Evolutionary conservation across 2,113 vertebrate species (phyloP).

Genomic region (Paratilapia polleni): DNA sequence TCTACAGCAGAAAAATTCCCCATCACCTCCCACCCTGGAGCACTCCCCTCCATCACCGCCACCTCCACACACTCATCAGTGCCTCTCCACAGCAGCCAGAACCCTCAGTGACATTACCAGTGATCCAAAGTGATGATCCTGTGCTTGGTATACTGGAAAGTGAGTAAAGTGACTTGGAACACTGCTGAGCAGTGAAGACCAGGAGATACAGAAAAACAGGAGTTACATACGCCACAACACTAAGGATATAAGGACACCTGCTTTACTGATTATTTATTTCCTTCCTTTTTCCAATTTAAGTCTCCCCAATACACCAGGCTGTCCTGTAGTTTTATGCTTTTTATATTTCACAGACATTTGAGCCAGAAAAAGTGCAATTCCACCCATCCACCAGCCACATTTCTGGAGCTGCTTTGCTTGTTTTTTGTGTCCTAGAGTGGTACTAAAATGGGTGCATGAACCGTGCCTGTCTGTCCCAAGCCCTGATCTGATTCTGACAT

Average conservation of each 20-base stretch:
- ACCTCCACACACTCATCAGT: conserved; percentile 51
- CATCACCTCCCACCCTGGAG: conserved; percentile 26
- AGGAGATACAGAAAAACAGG: conserved; percentile 47
- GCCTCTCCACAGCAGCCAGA: conserved; percentile 58
- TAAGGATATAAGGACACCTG: conserved; percentile 61
- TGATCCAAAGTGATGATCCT: conserved; percentile 39
- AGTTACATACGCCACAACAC: conserved; percentile 38
- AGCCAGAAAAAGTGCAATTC: conserved; percentile 78
- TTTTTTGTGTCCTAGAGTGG: conserved; percentile 82
- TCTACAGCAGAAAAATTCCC: conserved; percentile 44
- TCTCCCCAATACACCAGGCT: conserved; percentile 27
- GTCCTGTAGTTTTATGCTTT: conserved; percentile 52
- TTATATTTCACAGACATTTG: conserved; percentile 69
- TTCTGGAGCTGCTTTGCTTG: conserved; percentile 80
- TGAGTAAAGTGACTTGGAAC: conserved; percentile 60
- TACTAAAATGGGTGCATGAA: conserved; percentile 85
- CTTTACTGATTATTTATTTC: conserved; percentile 77
- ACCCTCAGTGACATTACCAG: conserved; percentile 62
- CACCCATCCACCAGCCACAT: conserved; percentile 69
- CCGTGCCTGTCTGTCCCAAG: conserved; percentile 64
- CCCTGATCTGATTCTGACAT: conserved; percentile 75
- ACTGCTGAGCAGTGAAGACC: conserved; percentile 75
- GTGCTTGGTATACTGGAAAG: conserved; percentile 51
- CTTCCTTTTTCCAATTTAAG: conserved; percentile 43
- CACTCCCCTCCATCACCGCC: not conserved